Evolutionary conservation across 2,113 vertebrate species (phyloP), one percentile per base, ranked within the genome.

Genomic region (Corythoichthys haematopterus): DNA sequence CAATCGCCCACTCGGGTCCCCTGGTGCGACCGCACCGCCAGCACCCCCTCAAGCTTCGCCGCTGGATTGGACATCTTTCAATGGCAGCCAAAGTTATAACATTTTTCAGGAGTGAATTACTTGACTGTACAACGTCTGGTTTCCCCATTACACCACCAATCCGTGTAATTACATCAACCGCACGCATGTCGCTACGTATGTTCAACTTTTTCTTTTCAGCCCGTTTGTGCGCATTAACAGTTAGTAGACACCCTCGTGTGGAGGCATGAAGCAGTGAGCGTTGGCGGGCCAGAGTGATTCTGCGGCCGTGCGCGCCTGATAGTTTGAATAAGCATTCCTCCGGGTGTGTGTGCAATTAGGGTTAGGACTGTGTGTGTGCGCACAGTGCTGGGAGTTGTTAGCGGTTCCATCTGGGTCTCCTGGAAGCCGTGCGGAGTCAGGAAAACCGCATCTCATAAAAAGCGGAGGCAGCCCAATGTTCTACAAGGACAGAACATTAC

Each of bases 401-500:
- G 93, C 90, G 90, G 92, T 94, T 97, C 94, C 96, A 98, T 95
- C 95, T 98, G 95, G 93, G 92, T 94, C 93, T 93, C 76, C 85
- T 95, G 94, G 95, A 97, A 95, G 92, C 92, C 90, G 81, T n/a
- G 90, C 92, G 94, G 93, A 98, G 94, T 96, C 94, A 95, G 95
- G 94, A 97, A 98, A 97, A 98, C 96, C 94, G 90, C 94, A 96
- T 94, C 93, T 95, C 95, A 96, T 96, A 95, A 97, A 61, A 95
- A 96, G 93, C 92, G 91, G 93, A 95, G 92, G 95, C 97, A 96
- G 96, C 94, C 94, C 93, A 95, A 95, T 98, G 96, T 98, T 98
- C 94, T 96, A 98, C 96, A 90, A 95, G 96, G 94, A 96, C 94
- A 93, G 91, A 99, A 97, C 96, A 99, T 99, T 98, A 98, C 94